A percentile compares a stretch with the other conserved stretches of the same genome.
phyloP scores from a whole-genome alignment of 2,888 invertebrate genomes.

The Caradrina clavipalpis region DNA sequence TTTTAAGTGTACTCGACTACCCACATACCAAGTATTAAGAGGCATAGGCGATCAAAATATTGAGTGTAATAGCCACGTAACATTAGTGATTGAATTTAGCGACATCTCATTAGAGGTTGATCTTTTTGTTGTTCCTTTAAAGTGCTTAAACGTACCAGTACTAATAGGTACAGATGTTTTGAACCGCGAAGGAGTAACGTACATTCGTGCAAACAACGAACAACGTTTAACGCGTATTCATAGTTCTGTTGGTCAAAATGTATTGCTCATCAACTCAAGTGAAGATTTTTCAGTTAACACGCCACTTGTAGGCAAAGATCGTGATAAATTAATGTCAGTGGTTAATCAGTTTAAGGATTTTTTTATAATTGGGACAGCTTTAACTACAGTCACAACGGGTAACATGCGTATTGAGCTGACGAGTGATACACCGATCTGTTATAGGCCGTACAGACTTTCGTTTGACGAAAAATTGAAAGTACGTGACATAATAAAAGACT shows the following conservation, averaged over 20 bases:
- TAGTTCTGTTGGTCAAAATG: not conserved
- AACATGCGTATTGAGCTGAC: not conserved
- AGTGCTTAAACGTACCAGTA: too few relatives aligned
- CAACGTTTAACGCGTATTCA: not conserved
- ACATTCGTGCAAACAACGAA: not conserved
- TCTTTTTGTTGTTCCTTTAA: too few relatives aligned
- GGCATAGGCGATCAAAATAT: too few relatives aligned
- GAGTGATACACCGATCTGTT: not conserved
- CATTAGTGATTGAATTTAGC: too few relatives aligned
- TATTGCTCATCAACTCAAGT: conserved; percentile 1
- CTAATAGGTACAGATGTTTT: not conserved
- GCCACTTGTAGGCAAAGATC: too few relatives aligned
- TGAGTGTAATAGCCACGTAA: too few relatives aligned
- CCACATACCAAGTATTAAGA: too few relatives aligned
- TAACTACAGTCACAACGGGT: not conserved
- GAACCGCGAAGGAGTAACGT: not conserved
- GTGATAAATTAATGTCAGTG: not conserved
- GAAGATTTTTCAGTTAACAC: not conserved
- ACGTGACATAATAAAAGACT: not conserved
- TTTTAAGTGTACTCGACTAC: not conserved
- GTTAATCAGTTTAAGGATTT: conserved; percentile 2
- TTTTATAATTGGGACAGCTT: not conserved
- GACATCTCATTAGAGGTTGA: too few relatives aligned
- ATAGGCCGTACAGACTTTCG: too few relatives aligned
- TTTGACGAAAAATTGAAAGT: not conserved